Evolutionary conservation across 2,113 vertebrate genomes (phyloP).

Genomic region (Bettongia penicillata): DNA sequence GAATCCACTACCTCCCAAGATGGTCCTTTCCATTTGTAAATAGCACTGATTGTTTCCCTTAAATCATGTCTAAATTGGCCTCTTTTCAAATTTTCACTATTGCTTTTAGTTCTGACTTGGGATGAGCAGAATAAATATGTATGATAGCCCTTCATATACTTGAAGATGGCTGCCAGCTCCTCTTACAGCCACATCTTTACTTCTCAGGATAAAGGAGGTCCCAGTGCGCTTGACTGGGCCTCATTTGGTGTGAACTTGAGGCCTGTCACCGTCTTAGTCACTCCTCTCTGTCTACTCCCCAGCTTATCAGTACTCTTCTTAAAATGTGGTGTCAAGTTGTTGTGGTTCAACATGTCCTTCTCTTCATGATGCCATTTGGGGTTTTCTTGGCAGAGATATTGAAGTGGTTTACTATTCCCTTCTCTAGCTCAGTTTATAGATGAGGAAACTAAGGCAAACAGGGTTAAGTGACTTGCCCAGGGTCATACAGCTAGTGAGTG

Average conservation of each 20-base stretch:
- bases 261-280: background rate
- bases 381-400: background rate
- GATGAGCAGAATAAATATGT: background rate
- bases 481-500: background rate
- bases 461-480: background rate
- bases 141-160: background rate
- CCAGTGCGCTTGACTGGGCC: background rate
- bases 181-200: background rate
- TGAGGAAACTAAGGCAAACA: background rate
- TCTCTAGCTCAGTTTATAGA: background rate
- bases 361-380: background rate
- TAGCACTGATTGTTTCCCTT: background rate
- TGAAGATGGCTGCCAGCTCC: background rate
- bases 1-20: background rate
- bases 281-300: background rate
- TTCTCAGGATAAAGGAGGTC: background rate
- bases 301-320: background rate
- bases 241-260: background rate
- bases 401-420: background rate
- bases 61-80: background rate
- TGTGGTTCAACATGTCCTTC: background rate
- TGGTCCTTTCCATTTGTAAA: background rate
- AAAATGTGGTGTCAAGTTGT: background rate
- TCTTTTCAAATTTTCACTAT: background rate
- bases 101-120: background rate